Percentiles rank a stretch among this genome's conserved stretches.
Conservation (phyloP, 2,888 invertebrate species). For the Parnassius glacialis region DNA sequence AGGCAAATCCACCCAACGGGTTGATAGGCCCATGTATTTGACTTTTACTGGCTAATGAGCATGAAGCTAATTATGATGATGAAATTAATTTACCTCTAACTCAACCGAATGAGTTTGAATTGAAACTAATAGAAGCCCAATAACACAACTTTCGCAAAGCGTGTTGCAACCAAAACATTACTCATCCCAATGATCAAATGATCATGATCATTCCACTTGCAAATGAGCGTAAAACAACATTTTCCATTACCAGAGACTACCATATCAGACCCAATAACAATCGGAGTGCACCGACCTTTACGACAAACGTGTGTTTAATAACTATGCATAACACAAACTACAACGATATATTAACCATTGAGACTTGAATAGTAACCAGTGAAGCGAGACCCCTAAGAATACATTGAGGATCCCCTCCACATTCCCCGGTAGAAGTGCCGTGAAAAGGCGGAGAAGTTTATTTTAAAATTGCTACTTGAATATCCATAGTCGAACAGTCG, state of each 20-base stretch:
- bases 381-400: slow-evolving; percentile 41
- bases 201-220: slow-evolving; percentile 36
- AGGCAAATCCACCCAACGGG: too few relatives aligned
- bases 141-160: background rate
- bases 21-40: too few relatives aligned
- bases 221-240: slow-evolving; percentile 38
- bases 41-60: background rate
- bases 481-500: slow-evolving; percentile 41
- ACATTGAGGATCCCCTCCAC: slow-evolving; percentile 29
- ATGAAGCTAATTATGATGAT: background rate
- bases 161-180: slow-evolving; percentile 1
- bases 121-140: background rate
- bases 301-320: slow-evolving; percentile 47
- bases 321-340: slow-evolving; percentile 55
- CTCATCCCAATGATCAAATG: slow-evolving; percentile 32
- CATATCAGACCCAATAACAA: slow-evolving; percentile 39
- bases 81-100: too few relatives aligned
- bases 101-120: too few relatives aligned
- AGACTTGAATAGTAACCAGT: slow-evolving; percentile 48
- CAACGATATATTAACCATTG: slow-evolving; percentile 61
- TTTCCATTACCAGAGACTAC: slow-evolving; percentile 38
- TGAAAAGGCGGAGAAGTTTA: slow-evolving; percentile 44
- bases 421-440: slow-evolving; percentile 31
- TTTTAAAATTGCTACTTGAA: slow-evolving; percentile 43
- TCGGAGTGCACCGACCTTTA: slow-evolving; percentile 40